Evolutionary conservation across 1,140 invertebrate genomes (phyloP).

Genomic region (Leguminivora glycinivorella): DNA sequence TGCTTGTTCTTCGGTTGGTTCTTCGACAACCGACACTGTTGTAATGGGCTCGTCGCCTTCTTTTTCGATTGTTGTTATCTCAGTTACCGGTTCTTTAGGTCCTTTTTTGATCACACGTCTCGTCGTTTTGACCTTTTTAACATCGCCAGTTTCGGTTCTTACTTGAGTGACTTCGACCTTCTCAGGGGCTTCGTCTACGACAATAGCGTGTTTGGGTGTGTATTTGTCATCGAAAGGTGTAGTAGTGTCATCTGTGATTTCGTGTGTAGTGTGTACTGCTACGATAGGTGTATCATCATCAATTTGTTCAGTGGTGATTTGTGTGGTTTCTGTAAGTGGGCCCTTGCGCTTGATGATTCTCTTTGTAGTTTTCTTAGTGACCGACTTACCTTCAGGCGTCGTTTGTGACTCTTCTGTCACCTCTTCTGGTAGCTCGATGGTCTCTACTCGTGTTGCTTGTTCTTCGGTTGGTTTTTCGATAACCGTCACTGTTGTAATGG

Average conservation of each 20-base stretch:
- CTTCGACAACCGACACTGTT: neutral
- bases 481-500: slow-evolving; percentile 49
- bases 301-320: neutral
- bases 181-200: neutral
- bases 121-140: neutral
- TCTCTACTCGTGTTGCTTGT: neutral
- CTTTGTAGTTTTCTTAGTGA: neutral
- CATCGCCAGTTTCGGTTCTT: neutral
- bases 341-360: neutral
- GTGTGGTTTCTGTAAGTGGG: neutral
- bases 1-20: neutral
- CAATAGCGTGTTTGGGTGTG: neutral
- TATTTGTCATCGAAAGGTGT: neutral
- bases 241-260: neutral
- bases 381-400: neutral
- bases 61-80: neutral
- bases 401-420: neutral
- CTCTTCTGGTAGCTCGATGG: neutral
- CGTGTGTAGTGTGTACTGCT: neutral
- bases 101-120: neutral
- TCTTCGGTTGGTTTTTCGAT: slow-evolving; percentile 32
- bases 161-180: neutral
- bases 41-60: neutral
- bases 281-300: neutral
- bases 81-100: neutral